phyloP scores from a whole-genome alignment of 2,888 invertebrate genomes.

The Altica lythri region DNA sequence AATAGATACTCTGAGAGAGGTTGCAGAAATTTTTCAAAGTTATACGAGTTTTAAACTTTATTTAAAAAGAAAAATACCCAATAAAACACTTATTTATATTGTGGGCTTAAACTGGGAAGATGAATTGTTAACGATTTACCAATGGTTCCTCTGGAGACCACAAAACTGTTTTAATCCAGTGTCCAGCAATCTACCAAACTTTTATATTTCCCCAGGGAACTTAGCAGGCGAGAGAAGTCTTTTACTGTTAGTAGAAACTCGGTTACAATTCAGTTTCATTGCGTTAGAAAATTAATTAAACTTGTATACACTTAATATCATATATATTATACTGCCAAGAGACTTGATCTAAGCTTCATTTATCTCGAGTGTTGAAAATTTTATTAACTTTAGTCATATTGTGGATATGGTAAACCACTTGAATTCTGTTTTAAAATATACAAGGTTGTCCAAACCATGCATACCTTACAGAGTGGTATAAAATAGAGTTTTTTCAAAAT shows the following conservation, averaged over 20 bases:
- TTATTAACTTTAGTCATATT: no score
- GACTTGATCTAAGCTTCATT: neutral
- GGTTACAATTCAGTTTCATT: constrained; percentile 23
- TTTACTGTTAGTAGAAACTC: constrained; percentile 17
- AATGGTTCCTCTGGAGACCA: constrained; percentile 40
- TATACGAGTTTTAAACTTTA: no score
- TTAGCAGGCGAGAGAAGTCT: constrained; percentile 13
- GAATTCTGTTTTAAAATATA: no score
- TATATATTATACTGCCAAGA: neutral
- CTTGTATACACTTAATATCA: constrained; percentile 9
- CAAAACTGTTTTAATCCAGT: constrained; percentile 50
- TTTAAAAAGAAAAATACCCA: no score
- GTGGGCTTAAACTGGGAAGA: constrained; percentile 41
- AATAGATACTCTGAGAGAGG: no score
- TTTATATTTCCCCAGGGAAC: constrained; percentile 50
- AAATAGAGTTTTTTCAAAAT: no score
- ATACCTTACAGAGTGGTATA: no score
- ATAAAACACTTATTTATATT: no score
- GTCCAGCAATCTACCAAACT: constrained; percentile 50
- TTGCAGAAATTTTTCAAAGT: no score
- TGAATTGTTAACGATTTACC: constrained; percentile 48
- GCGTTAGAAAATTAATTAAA: constrained; percentile 22
- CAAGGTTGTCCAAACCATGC: no score
- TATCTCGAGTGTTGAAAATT: no score
- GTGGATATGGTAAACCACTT: no score